These are phyloP conservation scores for Tragelaphus imberbis DNA, from an alignment of 2,113 vertebrate genomes.

Conservation along the genomic window DNA sequence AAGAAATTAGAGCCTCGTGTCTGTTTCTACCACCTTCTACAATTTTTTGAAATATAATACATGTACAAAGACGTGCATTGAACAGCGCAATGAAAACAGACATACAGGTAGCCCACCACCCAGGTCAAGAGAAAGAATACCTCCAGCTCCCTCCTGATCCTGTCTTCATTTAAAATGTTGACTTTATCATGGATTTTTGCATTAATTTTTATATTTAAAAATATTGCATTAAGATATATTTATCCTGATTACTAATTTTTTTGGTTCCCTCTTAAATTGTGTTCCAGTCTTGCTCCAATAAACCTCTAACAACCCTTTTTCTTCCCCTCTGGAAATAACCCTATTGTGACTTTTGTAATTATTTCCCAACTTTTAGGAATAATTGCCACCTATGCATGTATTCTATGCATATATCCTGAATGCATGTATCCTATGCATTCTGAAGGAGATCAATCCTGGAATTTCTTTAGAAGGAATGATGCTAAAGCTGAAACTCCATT, in stretches of 20 bases:
- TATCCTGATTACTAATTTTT: neutral
- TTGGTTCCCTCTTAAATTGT: neutral
- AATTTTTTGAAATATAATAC: neutral
- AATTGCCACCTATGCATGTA: neutral
- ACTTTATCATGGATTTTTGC: neutral
- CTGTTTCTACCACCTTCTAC: neutral
- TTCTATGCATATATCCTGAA: no score
- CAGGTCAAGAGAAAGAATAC: neutral
- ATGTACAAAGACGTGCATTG: neutral
- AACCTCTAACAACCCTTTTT: neutral
- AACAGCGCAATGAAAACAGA: neutral
- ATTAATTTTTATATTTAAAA: neutral
- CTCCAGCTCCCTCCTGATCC: neutral
- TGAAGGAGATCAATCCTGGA: no score
- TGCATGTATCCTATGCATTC: no score
- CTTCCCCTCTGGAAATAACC: neutral
- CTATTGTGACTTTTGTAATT: neutral
- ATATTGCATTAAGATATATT: neutral
- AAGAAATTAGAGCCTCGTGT: neutral
- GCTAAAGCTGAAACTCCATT: no score
- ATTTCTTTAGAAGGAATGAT: no score
- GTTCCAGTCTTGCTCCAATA: neutral
- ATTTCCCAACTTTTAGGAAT: neutral
- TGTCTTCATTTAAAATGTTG: neutral
- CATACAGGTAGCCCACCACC: neutral